These are phyloP conservation scores for Acronicta leporina DNA, from an alignment of 2,888 invertebrate species.

Conservation along the genomic window DNA sequence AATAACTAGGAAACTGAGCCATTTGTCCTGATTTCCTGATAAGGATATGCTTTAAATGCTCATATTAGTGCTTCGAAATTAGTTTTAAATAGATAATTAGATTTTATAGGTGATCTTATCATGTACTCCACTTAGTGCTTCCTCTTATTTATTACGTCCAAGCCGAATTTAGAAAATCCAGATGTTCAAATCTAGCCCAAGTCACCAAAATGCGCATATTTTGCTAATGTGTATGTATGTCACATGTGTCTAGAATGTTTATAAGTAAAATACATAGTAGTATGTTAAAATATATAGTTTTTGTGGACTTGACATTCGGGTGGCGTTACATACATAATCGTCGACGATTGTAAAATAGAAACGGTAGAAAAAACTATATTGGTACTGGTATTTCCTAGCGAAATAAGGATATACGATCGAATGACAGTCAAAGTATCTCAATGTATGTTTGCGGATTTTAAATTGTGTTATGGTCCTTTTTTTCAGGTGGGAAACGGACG, in stretches of 20 bases:
- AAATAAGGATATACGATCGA: conserved; percentile 20
- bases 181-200: neutral
- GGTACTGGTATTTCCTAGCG: conserved; percentile 9
- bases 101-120: too few species aligned
- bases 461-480: too few species aligned
- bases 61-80: too few species aligned
- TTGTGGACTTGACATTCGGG: conserved; percentile 24
- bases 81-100: too few species aligned
- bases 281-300: conserved; percentile 2
- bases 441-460: too few species aligned
- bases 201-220: conserved; percentile 9
- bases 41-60: too few species aligned
- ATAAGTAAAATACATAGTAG: conserved; percentile 12
- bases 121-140: neutral
- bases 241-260: conserved; percentile 23
- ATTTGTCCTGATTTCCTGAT: too few species aligned
- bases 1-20: too few species aligned
- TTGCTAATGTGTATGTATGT: conserved; percentile 28
- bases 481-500: too few species aligned
- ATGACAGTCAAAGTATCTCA: conserved; percentile 18
- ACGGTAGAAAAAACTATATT: conserved; percentile 24
- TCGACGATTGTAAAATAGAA: conserved; percentile 4
- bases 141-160: neutral
- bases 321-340: conserved; percentile 5
- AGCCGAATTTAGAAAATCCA: neutral